These are phyloP conservation scores for Austrolebias charrua DNA, from an alignment of 2,797 vertebrate genomes.

Conservation along the genomic window DNA sequence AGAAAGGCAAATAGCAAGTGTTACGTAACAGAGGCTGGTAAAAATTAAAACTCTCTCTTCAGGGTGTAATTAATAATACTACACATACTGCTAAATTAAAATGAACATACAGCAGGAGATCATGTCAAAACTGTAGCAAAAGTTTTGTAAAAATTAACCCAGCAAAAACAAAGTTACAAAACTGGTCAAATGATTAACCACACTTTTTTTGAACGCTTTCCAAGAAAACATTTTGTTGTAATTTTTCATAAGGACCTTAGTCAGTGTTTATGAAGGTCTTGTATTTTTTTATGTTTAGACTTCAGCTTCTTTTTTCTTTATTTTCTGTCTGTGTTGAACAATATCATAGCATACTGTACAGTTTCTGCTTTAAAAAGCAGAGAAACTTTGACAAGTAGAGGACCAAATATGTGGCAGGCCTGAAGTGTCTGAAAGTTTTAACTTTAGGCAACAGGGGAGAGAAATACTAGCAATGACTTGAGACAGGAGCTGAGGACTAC, in stretches of 20 bases:
- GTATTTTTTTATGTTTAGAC: not conserved
- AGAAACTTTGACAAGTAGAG: no score
- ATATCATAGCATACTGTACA: not conserved
- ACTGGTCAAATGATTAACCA: no score
- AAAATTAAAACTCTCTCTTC: slow-evolving; percentile 25
- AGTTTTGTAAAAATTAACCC: no score
- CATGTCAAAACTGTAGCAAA: no score
- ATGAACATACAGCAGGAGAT: slow-evolving; percentile 38
- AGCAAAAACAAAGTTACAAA: no score
- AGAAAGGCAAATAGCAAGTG: slow-evolving; percentile 42
- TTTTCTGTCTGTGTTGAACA: not conserved
- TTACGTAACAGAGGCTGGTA: slow-evolving; percentile 23
- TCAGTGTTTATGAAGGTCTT: no score
- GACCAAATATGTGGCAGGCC: not conserved
- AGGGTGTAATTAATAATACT: slow-evolving; percentile 63
- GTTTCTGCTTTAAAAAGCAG: not conserved
- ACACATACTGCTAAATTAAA: slow-evolving; percentile 44
- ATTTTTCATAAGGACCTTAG: no score
- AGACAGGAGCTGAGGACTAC: no score
- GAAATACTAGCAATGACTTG: no score
- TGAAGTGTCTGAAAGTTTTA: not conserved
- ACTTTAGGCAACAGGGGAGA: no score
- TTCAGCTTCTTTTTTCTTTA: not conserved
- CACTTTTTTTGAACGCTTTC: no score
- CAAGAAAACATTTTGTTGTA: no score